Conservation (phyloP, 2,888 invertebrate species). For the Pharmacophagus antenor region DNA sequence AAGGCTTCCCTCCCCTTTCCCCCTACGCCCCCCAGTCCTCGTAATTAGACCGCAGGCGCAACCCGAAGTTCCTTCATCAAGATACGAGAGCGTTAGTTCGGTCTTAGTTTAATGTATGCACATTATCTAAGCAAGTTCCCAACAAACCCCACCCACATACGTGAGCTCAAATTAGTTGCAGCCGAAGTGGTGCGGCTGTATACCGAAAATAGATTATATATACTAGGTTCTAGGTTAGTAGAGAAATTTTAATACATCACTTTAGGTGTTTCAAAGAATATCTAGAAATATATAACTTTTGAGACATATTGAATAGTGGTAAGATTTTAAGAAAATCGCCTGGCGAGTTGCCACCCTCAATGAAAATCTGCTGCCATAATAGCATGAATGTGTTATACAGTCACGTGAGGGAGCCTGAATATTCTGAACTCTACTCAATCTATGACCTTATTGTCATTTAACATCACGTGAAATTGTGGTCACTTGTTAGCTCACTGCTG, state of each 20-base stretch:
- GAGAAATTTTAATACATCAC: background rate
- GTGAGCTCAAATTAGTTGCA: slow-evolving; percentile 50
- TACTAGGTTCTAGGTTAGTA: background rate
- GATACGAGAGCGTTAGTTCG: slow-evolving; percentile 73
- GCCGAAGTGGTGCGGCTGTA: slow-evolving; percentile 19
- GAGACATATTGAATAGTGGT: too few relatives aligned
- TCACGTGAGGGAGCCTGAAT: too few relatives aligned
- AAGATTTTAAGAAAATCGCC: too few relatives aligned
- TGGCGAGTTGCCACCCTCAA: too few relatives aligned
- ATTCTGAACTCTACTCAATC: too few relatives aligned
- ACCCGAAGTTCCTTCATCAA: slow-evolving; percentile 75
- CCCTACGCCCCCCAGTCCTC: slow-evolving; percentile 49
- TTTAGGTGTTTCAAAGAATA: too few relatives aligned
- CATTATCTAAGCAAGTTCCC: slow-evolving; percentile 79
- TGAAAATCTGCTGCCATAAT: too few relatives aligned
- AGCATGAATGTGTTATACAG: too few relatives aligned
- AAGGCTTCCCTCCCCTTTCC: slow-evolving; percentile 35
- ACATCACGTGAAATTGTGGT: too few relatives aligned
- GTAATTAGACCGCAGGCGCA: slow-evolving; percentile 70
- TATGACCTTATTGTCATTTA: too few relatives aligned
- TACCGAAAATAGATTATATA: slow-evolving; percentile 27
- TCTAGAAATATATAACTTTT: too few relatives aligned
- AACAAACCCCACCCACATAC: slow-evolving; percentile 51
- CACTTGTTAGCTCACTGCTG: too few relatives aligned
- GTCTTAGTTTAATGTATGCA: slow-evolving; percentile 80